Base-by-base conservation (phyloP, 2,888 invertebrate genomes). In the Lasioglossum villosulum region DNA sequence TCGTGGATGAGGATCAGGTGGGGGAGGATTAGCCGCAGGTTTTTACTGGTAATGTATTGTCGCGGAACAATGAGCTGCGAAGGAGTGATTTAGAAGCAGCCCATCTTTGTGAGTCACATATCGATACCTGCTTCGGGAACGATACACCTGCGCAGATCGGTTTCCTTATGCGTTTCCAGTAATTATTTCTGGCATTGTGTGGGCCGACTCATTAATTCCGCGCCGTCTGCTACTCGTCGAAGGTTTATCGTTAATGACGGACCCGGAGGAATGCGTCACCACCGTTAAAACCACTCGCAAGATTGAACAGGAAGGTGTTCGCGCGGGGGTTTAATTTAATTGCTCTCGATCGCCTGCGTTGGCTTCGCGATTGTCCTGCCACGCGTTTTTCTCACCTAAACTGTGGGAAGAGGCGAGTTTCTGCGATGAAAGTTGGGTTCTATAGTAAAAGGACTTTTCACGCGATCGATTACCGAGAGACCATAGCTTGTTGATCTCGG, bases 81-180 rank as follows among this genome's bases (percentile, higher is more conserved):
- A 76, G 83, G 87, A 87, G 87, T 87, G 87, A 87, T 87, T 87
- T 86, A 87, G 81, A 66, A 82, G 75, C 84, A 23, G 37, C 79
- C 73, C 56, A 56, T 83, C 77, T 73, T 30, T 59, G 75, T 72
- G 89, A 90, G 76, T 89, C 89, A 90, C 83, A 71, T 80, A 74
- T 79, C 84, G 86, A 86, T 71, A 80, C 74, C 82, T 37, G 75
- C 75, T 12, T 27, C 14, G 8, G 45, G 63, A 8, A 27, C 80
- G 80, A 76, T 89, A 83, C 89, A 90, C 90, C 90, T 90, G 90
- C 89, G 79, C 89, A 74, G 59, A 78, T 89, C 81, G 80, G 30
- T 80, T 90, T 88, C 90, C 90, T 89, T 90, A 86, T 90, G 86
- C 87, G 90, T 86, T 90, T 86, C 76, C 80, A 87, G 82, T 89